Evolutionary conservation across 2,113 vertebrate genomes (phyloP).

Genomic region (Alethe castanea): DNA sequence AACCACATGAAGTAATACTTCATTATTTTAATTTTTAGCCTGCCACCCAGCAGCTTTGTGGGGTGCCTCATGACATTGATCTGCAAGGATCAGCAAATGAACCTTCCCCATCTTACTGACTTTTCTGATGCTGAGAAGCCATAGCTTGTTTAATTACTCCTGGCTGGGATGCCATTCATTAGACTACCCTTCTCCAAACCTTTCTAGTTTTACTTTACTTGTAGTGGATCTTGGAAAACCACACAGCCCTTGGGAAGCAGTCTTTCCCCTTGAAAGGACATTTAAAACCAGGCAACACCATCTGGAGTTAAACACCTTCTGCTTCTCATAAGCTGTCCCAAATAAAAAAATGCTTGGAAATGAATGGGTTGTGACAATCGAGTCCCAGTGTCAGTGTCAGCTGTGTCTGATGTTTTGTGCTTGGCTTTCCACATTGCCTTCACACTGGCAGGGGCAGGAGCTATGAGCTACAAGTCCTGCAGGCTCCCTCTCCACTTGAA

Average conservation of each 20-base stretch:
- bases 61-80: neutral
- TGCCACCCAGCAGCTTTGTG: neutral
- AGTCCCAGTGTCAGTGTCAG: neutral
- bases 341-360: neutral
- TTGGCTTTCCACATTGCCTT: neutral
- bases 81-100: neutral
- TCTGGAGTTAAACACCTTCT: neutral
- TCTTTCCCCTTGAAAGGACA: neutral
- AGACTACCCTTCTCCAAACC: neutral
- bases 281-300: neutral
- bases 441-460: neutral
- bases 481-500: neutral
- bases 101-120: neutral
- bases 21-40: conserved; percentile 39
- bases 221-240: neutral
- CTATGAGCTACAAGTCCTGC: neutral
- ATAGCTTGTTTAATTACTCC: neutral
- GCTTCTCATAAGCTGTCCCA: neutral
- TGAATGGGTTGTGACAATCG: neutral
- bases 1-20: neutral
- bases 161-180: neutral
- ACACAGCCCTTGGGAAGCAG: neutral
- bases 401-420: neutral
- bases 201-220: neutral
- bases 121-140: neutral